phyloP scores from a whole-genome alignment of 2,113 vertebrate species.

The Lagenorhynchus albirostris region DNA sequence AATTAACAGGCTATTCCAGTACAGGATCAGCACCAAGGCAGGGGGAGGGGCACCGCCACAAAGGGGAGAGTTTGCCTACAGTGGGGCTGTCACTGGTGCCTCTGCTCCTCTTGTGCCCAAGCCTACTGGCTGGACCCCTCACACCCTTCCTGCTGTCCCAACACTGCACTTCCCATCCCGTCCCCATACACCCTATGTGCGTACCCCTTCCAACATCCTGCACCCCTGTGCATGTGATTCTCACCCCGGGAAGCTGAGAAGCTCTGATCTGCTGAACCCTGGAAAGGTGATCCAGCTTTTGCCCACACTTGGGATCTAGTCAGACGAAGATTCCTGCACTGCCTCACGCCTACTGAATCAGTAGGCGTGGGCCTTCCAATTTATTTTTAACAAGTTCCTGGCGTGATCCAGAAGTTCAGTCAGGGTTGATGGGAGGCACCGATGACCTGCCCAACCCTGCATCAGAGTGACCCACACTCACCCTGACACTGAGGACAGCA shows the following conservation, averaged over 20 bases:
- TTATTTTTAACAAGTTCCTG: constrained; percentile 39
- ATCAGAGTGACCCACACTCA: not conserved
- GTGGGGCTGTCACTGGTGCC: not conserved
- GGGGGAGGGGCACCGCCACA: no score
- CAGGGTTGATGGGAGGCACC: not conserved
- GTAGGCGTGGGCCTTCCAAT: not conserved
- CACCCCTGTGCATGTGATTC: not conserved
- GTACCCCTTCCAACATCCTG: not conserved
- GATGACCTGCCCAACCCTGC: not conserved
- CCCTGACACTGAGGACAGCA: not conserved
- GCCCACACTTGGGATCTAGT: not conserved
- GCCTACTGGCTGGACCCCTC: not conserved
- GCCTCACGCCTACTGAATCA: constrained; percentile 12
- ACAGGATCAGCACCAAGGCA: not conserved
- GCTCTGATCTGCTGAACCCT: not conserved
- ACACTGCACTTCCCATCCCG: not conserved
- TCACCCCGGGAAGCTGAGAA: not conserved
- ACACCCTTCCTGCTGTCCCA: not conserved
- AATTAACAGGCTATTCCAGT: not conserved
- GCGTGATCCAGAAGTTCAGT: not conserved
- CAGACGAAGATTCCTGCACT: not conserved
- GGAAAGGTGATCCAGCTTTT: not conserved
- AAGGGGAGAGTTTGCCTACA: not conserved
- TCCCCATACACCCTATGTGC: not conserved
- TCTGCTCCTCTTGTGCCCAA: not conserved